Evolutionary conservation across 2,888 invertebrate species (phyloP), one percentile per base, ranked within the genome.

Genomic region (Trissoscelio sp.): DNA sequence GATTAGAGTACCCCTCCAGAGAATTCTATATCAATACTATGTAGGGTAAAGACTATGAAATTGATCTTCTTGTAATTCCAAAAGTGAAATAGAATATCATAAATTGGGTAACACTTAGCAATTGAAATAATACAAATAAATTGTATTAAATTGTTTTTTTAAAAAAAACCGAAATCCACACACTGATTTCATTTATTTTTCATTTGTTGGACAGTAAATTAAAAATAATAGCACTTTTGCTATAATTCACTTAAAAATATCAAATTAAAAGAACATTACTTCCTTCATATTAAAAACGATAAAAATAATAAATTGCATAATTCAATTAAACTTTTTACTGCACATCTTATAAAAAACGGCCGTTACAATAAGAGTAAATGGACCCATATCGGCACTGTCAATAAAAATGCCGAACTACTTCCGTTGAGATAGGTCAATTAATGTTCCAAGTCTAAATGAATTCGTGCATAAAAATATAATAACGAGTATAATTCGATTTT

Each of bases 1-100:
- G 42, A 72, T 72, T 72, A 72, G 51, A 31, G 24, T 28, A 72
- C 42, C 39, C 24, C 24, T 48, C 39, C 16, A 14, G 70, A 70
- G 70, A 70, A 70, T 57, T 24, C 46, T 46, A 48, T 44, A n/a
- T 12, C 69, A 55, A 44, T 57, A 55, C 67, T 69, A 53, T 39
- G 37, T 69, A 44, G 20, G n/a, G 7, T 34, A 28, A 24, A 55
- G 39, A 64, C n/a, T 31, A 12, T 14, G 48, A 48, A 48, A 51
- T 51, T 24, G 24, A 51, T 48, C 48, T 39, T 57, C 37, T 39
- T 16, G 18, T 16, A 44, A 44, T 44, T 44, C 2, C 16, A 7
- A 16, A 18, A 39, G 1, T 39, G 39, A 2, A 44, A 16, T 44
- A 1, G 11, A 44, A 7, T 44, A 18, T 44, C 18, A 39, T n/a